phyloP scores from a whole-genome alignment of 37 sponge, comb jelly and placozoan species.

The Corticium candelabrum region DNA sequence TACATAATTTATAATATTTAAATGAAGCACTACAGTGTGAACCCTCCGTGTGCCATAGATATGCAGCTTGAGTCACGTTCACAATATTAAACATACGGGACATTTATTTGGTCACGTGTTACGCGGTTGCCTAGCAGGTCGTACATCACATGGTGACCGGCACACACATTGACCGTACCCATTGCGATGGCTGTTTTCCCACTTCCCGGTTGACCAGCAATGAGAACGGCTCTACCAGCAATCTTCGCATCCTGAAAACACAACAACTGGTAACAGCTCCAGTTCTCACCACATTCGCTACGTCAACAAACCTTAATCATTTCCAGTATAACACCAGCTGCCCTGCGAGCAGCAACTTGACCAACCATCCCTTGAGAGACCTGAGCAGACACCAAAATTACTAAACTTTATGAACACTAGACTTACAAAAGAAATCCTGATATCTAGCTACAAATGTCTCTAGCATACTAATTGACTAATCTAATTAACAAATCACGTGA shows the following conservation, averaged over 20 bases:
- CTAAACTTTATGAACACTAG: slow-evolving; percentile 14
- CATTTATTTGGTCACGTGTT: too few species aligned
- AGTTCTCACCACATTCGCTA: not conserved
- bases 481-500: too few species aligned
- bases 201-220: slow-evolving; percentile 90
- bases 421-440: not conserved
- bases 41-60: too few species aligned
- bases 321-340: slow-evolving; percentile 87
- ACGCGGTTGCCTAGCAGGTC: too few species aligned
- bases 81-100: too few species aligned
- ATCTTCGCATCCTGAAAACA: slow-evolving; percentile 85
- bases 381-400: slow-evolving; percentile 19
- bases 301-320: slow-evolving; percentile 82
- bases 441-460: not conserved
- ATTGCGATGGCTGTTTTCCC: slow-evolving; percentile 98
- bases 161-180: too few species aligned
- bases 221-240: slow-evolving; percentile 86
- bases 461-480: not conserved
- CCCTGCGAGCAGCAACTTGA: slow-evolving; percentile 71
- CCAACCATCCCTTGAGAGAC: slow-evolving; percentile 97
- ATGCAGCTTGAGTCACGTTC: too few species aligned
- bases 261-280: not conserved
- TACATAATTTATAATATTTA: too few species aligned
- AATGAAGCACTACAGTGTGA: too few species aligned
- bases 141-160: too few species aligned